Conservation (phyloP, 64 coral and sea anemone genomes). For the Montipora foliosa region DNA sequence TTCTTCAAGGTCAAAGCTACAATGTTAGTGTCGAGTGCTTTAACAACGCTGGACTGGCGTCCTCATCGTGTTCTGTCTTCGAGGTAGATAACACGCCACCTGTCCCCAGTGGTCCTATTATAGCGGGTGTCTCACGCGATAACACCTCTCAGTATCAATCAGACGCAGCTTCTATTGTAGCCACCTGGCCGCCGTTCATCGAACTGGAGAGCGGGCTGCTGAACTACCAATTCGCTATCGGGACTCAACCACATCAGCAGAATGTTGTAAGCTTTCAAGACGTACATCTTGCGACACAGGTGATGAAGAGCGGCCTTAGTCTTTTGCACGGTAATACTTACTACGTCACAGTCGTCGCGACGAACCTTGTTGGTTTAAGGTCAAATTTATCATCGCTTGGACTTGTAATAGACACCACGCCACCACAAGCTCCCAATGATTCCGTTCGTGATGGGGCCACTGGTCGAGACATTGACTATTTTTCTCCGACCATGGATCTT, state of each 20-base stretch:
- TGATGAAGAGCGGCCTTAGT: constrained; percentile 19
- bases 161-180: constrained; percentile 26
- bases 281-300: constrained; percentile 43
- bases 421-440: constrained; percentile 35
- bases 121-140: constrained; percentile 22
- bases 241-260: background rate
- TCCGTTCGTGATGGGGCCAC: constrained; percentile 47
- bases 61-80: constrained; percentile 21
- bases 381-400: constrained; percentile 8
- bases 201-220: constrained; percentile 50
- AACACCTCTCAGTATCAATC: constrained; percentile 49
- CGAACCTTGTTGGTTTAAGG: constrained; percentile 68
- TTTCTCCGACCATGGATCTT: constrained; percentile 26
- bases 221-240: constrained; percentile 66
- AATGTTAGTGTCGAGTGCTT: constrained; percentile 46
- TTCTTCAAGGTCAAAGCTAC: constrained; percentile 21
- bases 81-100: constrained; percentile 63
- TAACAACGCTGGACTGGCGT: constrained; percentile 64
- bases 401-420: constrained; percentile 71
- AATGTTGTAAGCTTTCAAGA: constrained; percentile 53
- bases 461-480: constrained; percentile 55
- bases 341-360: constrained; percentile 65
- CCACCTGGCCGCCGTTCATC: constrained; percentile 57
- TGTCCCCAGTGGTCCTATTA: constrained; percentile 8
- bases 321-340: constrained; percentile 50